Evolutionary conservation across 2,797 vertebrate genomes (phyloP).

Genomic region (Onychomys arenicola): DNA sequence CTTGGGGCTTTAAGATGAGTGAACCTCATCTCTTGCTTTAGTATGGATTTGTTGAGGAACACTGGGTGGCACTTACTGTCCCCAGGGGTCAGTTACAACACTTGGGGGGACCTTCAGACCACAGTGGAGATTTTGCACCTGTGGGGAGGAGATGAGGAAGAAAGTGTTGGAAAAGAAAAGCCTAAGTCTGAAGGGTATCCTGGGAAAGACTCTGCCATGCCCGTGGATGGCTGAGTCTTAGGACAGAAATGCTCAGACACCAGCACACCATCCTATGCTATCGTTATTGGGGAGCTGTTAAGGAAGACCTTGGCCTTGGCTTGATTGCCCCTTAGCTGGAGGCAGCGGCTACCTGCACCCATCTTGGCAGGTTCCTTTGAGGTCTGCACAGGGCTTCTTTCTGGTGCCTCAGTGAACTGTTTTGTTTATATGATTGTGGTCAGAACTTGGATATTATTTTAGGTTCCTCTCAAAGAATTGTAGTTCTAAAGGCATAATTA

Average conservation of each 20-base stretch:
- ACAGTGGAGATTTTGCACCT: not conserved
- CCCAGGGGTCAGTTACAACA: not conserved
- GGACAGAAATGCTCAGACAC: not conserved
- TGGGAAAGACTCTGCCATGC: not conserved
- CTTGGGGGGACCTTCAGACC: not conserved
- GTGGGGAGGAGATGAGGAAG: not conserved
- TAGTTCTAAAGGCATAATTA: slow-evolving; percentile 33
- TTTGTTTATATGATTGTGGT: not conserved
- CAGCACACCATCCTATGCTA: not conserved
- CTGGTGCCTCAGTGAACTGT: not conserved
- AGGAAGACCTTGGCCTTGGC: not conserved
- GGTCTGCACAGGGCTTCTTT: not conserved
- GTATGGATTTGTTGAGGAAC: slow-evolving; percentile 6
- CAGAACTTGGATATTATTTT: not conserved
- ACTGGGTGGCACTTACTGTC: not conserved
- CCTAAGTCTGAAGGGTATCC: not conserved
- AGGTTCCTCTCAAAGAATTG: not conserved
- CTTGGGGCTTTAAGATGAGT: not conserved
- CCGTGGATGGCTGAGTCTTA: not conserved
- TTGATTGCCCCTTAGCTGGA: not conserved
- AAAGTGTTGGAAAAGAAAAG: not conserved
- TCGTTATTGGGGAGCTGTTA: not conserved
- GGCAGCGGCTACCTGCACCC: not conserved
- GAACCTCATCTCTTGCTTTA: not conserved
- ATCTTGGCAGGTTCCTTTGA: not conserved